Percentiles rank a stretch among this genome's conserved stretches.
phyloP scores from a whole-genome alignment of 1,140 invertebrate genomes.

The Drosophila nebulosa region DNA sequence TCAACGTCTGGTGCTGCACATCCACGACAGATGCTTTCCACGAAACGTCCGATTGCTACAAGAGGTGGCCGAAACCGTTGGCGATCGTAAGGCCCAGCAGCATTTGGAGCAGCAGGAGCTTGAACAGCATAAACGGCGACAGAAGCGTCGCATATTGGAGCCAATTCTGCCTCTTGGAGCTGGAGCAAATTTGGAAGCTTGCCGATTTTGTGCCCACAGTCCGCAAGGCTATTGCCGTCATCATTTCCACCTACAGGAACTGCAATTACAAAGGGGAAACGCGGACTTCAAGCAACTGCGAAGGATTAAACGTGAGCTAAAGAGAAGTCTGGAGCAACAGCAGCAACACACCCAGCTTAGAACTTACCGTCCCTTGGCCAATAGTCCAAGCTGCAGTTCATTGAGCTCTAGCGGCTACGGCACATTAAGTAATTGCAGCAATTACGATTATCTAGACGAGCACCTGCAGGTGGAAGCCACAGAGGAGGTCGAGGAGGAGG shows the following conservation, averaged over 20 bases:
- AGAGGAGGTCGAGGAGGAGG: conserved; percentile 13
- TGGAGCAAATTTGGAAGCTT: conserved; percentile 52
- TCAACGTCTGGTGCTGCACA: conserved; percentile 73
- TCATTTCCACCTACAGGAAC: conserved; percentile 71
- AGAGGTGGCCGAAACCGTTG: conserved; percentile 73
- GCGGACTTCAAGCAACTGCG: conserved; percentile 61
- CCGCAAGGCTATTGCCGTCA: conserved; percentile 77
- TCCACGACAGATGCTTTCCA: conserved; percentile 79
- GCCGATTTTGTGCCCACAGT: conserved; percentile 78
- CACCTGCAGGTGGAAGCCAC: not conserved
- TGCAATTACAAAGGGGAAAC: conserved; percentile 43
- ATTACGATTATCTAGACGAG: conserved; percentile 8
- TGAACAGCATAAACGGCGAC: conserved; percentile 54
- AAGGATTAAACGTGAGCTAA: conserved; percentile 61
- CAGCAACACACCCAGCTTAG: conserved; percentile 27
- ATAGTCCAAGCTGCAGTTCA: conserved; percentile 43
- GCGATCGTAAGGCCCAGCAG: conserved; percentile 68
- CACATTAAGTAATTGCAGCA: conserved; percentile 25
- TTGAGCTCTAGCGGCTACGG: conserved; percentile 52
- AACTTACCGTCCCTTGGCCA: conserved; percentile 24
- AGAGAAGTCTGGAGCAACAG: conserved; percentile 62
- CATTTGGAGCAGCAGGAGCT: conserved; percentile 58
- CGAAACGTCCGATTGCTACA: conserved; percentile 71
- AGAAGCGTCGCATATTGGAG: conserved; percentile 61
- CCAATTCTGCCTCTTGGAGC: conserved; percentile 52